These are phyloP conservation scores for Xestia rhomboidea DNA, from an alignment of 2,888 invertebrate species.

Conservation along the genomic window DNA sequence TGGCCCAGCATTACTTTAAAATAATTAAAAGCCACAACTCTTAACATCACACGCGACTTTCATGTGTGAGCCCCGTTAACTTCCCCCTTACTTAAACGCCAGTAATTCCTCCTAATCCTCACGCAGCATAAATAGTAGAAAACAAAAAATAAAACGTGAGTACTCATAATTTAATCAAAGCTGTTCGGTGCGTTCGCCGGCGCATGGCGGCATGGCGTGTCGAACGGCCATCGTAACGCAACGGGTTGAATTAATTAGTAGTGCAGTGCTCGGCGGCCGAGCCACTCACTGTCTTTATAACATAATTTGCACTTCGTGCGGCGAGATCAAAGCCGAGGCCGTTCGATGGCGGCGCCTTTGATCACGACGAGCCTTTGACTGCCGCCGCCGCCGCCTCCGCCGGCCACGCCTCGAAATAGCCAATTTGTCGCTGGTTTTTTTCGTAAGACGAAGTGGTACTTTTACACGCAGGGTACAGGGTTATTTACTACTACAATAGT, in stretches of 20 bases:
- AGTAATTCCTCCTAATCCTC: constrained; percentile 44
- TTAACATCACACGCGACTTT: constrained; percentile 21
- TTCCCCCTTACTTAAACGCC: constrained; percentile 33
- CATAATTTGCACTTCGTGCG: constrained; percentile 91
- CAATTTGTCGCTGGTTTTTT: constrained; percentile 88
- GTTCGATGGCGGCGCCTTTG: constrained; percentile 89
- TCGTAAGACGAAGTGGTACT: constrained; percentile 64
- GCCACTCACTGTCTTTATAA: constrained; percentile 90
- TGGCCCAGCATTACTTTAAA: neutral
- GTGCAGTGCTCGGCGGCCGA: constrained; percentile 83
- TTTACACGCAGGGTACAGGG: constrained; percentile 44
- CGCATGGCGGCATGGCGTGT: constrained; percentile 58
- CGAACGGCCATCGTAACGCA: constrained; percentile 68
- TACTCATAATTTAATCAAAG: constrained; percentile 55
- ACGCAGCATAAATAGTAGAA: constrained; percentile 43
- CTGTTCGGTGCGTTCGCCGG: constrained; percentile 41
- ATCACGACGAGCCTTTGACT: constrained; percentile 88
- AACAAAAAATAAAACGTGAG: constrained; percentile 54
- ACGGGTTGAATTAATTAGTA: constrained; percentile 89
- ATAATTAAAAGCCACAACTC: constrained; percentile 12
- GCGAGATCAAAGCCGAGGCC: constrained; percentile 89
- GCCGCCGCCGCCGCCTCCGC: constrained; percentile 83
- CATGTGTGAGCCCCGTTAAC: constrained; percentile 48
- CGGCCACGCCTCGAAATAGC: constrained; percentile 89
- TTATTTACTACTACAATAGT: constrained; percentile 15